Evolutionary conservation across 2,797 vertebrate genomes (phyloP).

Genomic region (Xenops minutus): DNA sequence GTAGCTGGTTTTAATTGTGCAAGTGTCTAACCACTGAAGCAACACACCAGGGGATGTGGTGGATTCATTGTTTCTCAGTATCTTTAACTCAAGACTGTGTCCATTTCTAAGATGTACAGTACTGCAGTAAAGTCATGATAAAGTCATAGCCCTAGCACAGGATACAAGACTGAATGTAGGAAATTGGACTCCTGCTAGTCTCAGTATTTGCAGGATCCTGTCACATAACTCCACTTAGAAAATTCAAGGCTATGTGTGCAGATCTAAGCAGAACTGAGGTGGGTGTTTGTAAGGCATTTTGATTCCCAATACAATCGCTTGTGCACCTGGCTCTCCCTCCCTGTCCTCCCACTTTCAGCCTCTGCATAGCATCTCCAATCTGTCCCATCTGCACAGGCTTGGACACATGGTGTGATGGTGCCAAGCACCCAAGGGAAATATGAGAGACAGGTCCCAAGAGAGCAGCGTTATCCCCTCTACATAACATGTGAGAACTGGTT

Average conservation of each 20-base stretch:
- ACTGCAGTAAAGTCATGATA: background rate
- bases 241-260: background rate
- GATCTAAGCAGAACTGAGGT: background rate
- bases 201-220: background rate
- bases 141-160: background rate
- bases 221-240: background rate
- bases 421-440: background rate
- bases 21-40: background rate
- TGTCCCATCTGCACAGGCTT: background rate
- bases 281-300: background rate
- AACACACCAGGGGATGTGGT: background rate
- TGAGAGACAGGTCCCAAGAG: background rate
- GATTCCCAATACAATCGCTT: background rate
- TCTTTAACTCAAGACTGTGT: background rate
- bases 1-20: background rate
- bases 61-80: background rate
- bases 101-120: background rate
- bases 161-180: background rate
- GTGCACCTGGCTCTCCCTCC: background rate
- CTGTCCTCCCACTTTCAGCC: background rate
- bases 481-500: background rate
- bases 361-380: background rate
- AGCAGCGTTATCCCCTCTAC: background rate
- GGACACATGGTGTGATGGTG: background rate
- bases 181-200: background rate